A percentile compares a stretch with the other conserved stretches of the same genome.
phyloP scores from a whole-genome alignment of 2,113 vertebrate genomes.

The Oncorhynchus tshawytscha region DNA sequence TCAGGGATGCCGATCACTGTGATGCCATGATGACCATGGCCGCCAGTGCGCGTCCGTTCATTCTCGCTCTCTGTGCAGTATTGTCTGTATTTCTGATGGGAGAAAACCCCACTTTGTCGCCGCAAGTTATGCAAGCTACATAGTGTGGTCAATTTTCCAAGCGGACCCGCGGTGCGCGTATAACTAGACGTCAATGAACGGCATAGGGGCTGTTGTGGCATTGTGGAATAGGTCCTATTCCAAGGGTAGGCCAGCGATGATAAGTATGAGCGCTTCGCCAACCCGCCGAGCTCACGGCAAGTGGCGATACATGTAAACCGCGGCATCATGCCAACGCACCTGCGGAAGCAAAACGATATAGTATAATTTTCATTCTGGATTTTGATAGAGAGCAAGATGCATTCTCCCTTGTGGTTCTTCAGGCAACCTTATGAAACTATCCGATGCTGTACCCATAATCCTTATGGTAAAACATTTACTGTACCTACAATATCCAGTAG shows the following conservation, averaged over 20 bases:
- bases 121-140: conserved; percentile 7
- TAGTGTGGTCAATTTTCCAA: not conserved
- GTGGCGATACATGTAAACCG: conserved; percentile 36
- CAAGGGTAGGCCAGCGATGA: conserved; percentile 13
- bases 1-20: conserved; percentile 57
- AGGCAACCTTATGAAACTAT: conserved; percentile 51
- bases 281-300: conserved; percentile 37
- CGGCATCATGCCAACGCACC: conserved; percentile 34
- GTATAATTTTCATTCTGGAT: not conserved
- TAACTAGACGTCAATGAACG: not conserved
- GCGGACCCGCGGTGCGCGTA: not conserved
- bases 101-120: conserved; percentile 18
- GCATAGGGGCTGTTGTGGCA: not conserved
- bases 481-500: conserved; percentile 47
- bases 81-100: conserved; percentile 31
- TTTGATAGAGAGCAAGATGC: not conserved
- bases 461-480: conserved; percentile 6
- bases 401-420: not conserved
- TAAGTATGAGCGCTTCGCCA: not conserved
- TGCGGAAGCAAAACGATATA: not conserved
- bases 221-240: conserved; percentile 3
- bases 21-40: conserved; percentile 10
- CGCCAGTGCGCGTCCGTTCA: conserved; percentile 3
- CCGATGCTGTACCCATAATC: conserved; percentile 63
- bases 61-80: conserved; percentile 34